Base-by-base conservation (phyloP, 37 sponge, comb jelly and placozoan genomes). In the Cladorhizidae sp. region DNA sequence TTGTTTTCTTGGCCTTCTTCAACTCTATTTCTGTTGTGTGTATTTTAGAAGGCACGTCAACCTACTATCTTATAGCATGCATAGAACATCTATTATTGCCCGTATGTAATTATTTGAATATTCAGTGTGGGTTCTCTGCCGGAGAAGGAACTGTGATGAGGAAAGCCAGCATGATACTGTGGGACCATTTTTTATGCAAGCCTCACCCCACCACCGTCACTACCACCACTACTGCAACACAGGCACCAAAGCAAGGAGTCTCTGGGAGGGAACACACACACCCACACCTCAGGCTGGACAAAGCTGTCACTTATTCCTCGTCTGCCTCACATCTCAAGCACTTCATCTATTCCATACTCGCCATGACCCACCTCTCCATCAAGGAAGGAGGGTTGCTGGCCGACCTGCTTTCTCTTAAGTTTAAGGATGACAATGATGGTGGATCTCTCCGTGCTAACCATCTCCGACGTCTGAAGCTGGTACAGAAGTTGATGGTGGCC, bases 151-250 rank as follows among this genome's bases (percentile, higher is more conserved):
- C 57, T 33, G 86, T 93, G 36, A 87, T 94, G 21, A 73, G 40
- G 70, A 64, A 76, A 55, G 86, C 89, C 0, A 79, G 80, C 45
- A 29, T 51, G 18, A 54, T 85, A 3, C 67, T 96, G 38, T 93
- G 97, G 97, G 65, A 89, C 14, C 69, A 88, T 69, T 95, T 89
- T 35, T 80, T 89, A 9, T 37, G 1, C 56, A 15, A 51, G 20
- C 14, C 12, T 74, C 20, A 2, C 56, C 5, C 2, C n/a, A 59
- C 61, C 61, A 59, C 15, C 61, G 15, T 17, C 61, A 26, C n/a
- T 12, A 12, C 49, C 5, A 59, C 61, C 61, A 59, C 15, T 18
- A 3, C 6, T 18, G 17, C n/a, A 3, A 12, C 49, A 45, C 49
- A 45, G 49, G 9, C 9, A 45, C 49, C 49, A 45, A 45, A 45